Evolutionary conservation across 1,140 invertebrate species (phyloP), one percentile per base, ranked within the genome.

Genomic region (Ditylenchus dipsaci): DNA sequence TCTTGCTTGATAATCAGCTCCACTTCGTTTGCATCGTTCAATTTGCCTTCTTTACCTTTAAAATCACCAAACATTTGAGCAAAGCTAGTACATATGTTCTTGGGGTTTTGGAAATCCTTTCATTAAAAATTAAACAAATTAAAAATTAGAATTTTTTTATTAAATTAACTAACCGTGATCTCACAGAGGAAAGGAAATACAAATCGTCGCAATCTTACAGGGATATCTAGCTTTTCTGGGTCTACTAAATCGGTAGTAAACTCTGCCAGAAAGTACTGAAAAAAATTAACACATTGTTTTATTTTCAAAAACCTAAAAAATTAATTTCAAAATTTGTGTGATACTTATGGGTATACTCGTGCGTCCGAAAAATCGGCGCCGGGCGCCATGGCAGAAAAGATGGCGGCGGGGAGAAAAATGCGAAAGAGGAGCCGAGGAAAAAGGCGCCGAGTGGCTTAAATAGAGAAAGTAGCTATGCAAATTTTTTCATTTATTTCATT

Each of bases 161-260:
- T 11, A 11, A 30, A 23, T 21, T 59, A 13, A 59, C 30, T 59
- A 73, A 73, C 67, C 23, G 38, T 27, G 8, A 73, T 42, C 13
- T 68, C 61, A 23, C 30, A 75, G 1, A 23, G 60, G 67, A 75
- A 15, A 19, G 68, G 68, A 67, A 74, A 70, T 11, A 70, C 21
- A 68, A 26, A 75, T 1, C 68, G 56, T 74, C 30, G n/a, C 0
- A 70, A 68, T 1, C 68, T 71, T 5, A 68, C 49, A 1, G 68
- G 68, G 17, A 70, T 19, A 1, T 66, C 17, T 7, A 69, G 38
- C 17, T 74, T 1, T n/a, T 69, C 17, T 29, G 68, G 68, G 1
- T 17, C 63, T 17, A 21, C 19, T 3, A 69, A n/a, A 33, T 69
- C 68, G 1, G 68, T 74, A 17, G 70, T 74, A 13, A 75, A 69